Base-by-base conservation (phyloP, 2,113 vertebrate genomes). In the Cynopterus brachyotis region DNA sequence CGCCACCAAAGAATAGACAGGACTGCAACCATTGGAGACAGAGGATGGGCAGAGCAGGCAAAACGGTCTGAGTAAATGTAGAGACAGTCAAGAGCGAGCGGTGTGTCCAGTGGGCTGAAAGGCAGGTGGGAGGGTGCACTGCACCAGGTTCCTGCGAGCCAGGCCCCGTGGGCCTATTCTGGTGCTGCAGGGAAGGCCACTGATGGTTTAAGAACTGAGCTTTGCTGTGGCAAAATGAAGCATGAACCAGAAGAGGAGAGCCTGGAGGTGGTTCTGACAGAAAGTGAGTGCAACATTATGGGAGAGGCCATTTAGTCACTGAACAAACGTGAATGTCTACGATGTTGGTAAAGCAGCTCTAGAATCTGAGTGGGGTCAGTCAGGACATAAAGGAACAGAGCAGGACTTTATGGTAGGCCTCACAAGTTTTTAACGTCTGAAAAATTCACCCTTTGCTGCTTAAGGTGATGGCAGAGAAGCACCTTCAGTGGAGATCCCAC, bases 41-140 rank as follows among this genome's bases (percentile, higher is more conserved):
- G 15, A 42, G 40, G 40, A 15, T 2, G 40, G 32, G 35, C 26
- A 9, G n/a, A 13, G 22, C 40, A 26, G 26, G 53, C 28, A 16
- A 24, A 40, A 26, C 10, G 42, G 64, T 37, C 4, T 24, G 42
- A 28, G 22, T 42, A 50, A 53, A 62, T 1, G 53, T 6, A 28
- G 1, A 70, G 67, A 53, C 12, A 40, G 26, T 37, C 32, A 7
- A 26, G 19, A 28, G 28, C 4, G 7, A 53, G 75, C 5, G 9
- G 53, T 1, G 9, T 35, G 81, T 50, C 57, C 37, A 40, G 0
- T 4, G 57, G 26, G 40, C 9, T 13, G 47, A 12, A 11, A 64
- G 70, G 70, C 2, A 3, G 57, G 32, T 0, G 1, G 70, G 32
- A 28, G n/a, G 45, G 28, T 6, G 3, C 1, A 0, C 24, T 15